phyloP scores from a whole-genome alignment of 2,113 vertebrate species.

The Sitta europaea region DNA sequence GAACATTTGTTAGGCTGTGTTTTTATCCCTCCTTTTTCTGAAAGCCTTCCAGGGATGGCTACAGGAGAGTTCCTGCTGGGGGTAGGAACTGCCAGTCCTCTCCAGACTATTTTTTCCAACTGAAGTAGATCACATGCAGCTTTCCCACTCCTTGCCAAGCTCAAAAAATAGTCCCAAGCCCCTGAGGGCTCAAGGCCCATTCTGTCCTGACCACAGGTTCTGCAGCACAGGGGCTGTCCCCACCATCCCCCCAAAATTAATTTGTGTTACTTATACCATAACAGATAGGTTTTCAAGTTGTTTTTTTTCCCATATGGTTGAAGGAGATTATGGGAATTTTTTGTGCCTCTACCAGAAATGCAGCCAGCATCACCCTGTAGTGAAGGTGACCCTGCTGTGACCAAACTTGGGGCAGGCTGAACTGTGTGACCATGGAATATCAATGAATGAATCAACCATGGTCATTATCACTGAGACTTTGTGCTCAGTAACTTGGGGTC shows the following conservation, averaged over 20 bases:
- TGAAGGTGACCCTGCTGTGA: neutral
- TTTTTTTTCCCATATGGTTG: neutral
- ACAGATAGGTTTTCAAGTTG: neutral
- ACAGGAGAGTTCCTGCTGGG: neutral
- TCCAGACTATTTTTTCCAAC: neutral
- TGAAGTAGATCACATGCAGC: neutral
- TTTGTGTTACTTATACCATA: neutral
- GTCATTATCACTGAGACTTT: too few species aligned
- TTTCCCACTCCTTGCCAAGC: neutral
- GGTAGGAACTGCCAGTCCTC: slow-evolving; percentile 2
- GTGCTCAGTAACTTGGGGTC: neutral
- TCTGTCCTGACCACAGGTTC: neutral
- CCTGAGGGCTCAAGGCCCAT: neutral
- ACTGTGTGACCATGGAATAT: neutral
- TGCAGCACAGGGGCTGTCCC: neutral
- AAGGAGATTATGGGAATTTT: neutral
- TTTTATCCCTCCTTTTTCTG: neutral
- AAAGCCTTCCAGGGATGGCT: neutral
- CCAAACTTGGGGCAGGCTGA: neutral
- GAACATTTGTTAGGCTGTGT: neutral
- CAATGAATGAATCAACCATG: too few species aligned
- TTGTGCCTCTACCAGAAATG: neutral
- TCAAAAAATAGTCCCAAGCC: neutral
- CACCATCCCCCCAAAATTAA: neutral
- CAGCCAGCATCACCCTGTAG: neutral